Base-by-base conservation (phyloP, 2,888 invertebrate species). In the Timema podura region DNA sequence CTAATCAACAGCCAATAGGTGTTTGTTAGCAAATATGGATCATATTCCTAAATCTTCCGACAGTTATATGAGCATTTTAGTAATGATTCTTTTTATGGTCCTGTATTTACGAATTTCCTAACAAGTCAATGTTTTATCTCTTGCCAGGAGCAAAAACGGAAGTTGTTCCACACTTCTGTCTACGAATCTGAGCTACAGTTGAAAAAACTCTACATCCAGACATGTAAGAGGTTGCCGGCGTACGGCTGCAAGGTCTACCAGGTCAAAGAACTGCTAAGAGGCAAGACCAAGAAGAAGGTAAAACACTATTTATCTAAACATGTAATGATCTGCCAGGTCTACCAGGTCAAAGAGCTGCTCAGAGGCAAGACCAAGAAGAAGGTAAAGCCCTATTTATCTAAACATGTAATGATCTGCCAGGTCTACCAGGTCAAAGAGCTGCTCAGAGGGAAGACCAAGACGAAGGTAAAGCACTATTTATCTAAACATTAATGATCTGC, bases 191-290 rank as follows among this genome's bases (percentile, higher is more conserved):
- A 88, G 76, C 78, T 85, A 6, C 86, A 86, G 73, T 80, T 88
- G 76, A 88, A 88, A 78, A 85, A 86, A 75, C 80, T 87, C 59
- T 88, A 88, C 79, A 83, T 87, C 69, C 87, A 87, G 77, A 87
- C 86, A 70, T 87, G 87, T 76, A 84, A 84, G 73, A 82, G 86
- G 68, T 80, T 88, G 72, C 87, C 88, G 5, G 84, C 86, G 7
- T 87, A 84, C 77, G 85, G 85, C 54, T 87, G 87, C 78, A 84
- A 85, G 73, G 81, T 88, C 13, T 88, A 86, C 76, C 84, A 85
- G 75, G 87, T 88, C 57, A 87, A 88, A 76, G 88, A 88, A 77
- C 78, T 87, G 6, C 81, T 86, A 11, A 80, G 86, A 68, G 86
- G 86, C 65, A 84, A 85, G 76, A 86, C 86, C 3, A 84, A 86